Conservation (phyloP, 2,888 invertebrate genomes). For the Drosophila parthenogenetica region DNA sequence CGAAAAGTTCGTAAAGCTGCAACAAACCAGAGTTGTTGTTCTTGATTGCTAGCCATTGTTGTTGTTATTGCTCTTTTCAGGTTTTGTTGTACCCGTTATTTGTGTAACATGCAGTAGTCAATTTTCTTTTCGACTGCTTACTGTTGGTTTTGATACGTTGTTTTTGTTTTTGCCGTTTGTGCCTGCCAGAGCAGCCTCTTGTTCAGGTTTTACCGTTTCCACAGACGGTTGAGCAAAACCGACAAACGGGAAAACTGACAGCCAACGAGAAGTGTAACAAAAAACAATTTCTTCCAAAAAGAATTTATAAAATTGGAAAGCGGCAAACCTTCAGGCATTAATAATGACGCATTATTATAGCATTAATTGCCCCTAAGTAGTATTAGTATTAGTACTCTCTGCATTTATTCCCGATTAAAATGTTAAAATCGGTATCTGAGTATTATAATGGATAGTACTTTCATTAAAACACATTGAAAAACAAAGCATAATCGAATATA, state of each 20-base stretch:
- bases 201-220: conserved; percentile 49
- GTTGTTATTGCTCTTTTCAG: conserved; percentile 34
- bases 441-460: too few relatives aligned
- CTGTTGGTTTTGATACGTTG: conserved; percentile 6
- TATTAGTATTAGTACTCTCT: too few relatives aligned
- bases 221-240: conserved; percentile 34
- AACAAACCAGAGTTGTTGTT: conserved; percentile 48
- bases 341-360: conserved; percentile 5
- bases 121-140: conserved; percentile 51
- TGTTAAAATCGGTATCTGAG: too few relatives aligned
- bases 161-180: conserved; percentile 29
- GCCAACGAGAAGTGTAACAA: conserved; percentile 32
- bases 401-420: too few relatives aligned
- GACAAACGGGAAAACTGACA: conserved; percentile 13
- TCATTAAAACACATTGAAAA: too few relatives aligned
- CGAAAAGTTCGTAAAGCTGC: conserved; percentile 75
- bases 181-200: conserved; percentile 45
- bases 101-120: conserved; percentile 23
- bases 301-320: not conserved
- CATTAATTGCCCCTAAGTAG: conserved; percentile 1
- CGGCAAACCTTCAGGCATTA: conserved; percentile 1
- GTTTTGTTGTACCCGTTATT: conserved; percentile 31
- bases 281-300: conserved; percentile 8
- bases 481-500: too few relatives aligned
- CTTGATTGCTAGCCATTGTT: conserved; percentile 57